These are phyloP conservation scores for Asarcornis scutulata DNA, from an alignment of 2,113 vertebrate genomes.

Conservation along the genomic window DNA sequence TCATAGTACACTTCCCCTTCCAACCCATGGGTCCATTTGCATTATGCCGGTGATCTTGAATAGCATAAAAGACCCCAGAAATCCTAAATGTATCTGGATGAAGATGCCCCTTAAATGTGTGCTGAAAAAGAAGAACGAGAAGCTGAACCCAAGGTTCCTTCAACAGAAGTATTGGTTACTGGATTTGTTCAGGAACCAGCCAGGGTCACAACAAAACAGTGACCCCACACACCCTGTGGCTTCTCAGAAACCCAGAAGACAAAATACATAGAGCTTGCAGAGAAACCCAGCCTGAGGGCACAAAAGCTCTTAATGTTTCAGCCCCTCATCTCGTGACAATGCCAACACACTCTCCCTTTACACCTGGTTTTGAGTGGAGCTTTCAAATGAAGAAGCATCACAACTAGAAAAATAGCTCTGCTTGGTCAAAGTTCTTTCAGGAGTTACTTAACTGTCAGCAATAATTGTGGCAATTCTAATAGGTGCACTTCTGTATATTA, in stretches of 20 bases:
- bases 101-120: rapidly evolving
- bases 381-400: neutral
- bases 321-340: neutral
- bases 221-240: rapidly evolving
- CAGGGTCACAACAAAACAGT: neutral
- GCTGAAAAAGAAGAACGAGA: neutral
- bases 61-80: rapidly evolving
- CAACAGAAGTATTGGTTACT: neutral
- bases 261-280: neutral
- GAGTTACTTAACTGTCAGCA: neutral
- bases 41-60: neutral
- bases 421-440: neutral
- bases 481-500: constrained; percentile 15
- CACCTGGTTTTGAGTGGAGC: rapidly evolving
- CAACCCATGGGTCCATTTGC: neutral
- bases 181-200: neutral
- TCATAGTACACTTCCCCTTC: neutral
- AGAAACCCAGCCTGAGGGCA: neutral
- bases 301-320: neutral
- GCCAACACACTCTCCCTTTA: neutral
- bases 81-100: neutral
- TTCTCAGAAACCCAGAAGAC: neutral
- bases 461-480: neutral
- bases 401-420: neutral
- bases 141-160: neutral